phyloP scores from a whole-genome alignment of 2,797 vertebrate genomes.

The Tenualosa ilisha region DNA sequence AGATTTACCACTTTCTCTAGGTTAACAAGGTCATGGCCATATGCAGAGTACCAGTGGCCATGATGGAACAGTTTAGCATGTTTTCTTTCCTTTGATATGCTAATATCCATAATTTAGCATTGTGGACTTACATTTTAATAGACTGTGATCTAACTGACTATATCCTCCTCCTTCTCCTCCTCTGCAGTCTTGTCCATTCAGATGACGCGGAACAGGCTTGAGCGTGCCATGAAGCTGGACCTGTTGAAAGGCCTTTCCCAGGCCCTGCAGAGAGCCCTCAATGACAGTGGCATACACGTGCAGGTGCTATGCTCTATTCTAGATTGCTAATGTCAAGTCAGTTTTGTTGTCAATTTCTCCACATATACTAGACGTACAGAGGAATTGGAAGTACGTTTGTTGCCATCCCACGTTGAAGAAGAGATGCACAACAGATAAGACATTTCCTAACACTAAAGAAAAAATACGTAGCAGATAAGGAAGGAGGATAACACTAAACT shows the following conservation, averaged over 20 bases:
- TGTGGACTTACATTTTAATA: not conserved
- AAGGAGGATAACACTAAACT: no score
- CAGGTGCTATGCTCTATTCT: slow-evolving; percentile 73
- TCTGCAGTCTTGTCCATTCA: slow-evolving; percentile 87
- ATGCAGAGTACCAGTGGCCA: not conserved
- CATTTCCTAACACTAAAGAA: no score
- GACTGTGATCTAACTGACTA: not conserved
- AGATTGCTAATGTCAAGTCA: not conserved
- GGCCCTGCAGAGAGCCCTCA: slow-evolving; percentile 85
- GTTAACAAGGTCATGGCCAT: no score
- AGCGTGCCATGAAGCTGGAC: slow-evolving; percentile 80
- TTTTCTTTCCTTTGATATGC: not conserved
- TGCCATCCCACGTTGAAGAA: no score
- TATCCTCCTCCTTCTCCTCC: not conserved
- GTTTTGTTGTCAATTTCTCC: no score
- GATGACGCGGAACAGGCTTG: slow-evolving; percentile 79
- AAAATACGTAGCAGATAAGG: no score
- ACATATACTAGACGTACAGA: no score
- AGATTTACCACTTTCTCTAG: no score
- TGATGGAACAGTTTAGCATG: not conserved
- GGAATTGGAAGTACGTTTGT: no score
- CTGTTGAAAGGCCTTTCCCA: slow-evolving; percentile 86
- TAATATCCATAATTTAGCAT: not conserved
- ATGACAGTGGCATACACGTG: slow-evolving; percentile 74
- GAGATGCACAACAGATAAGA: no score